Percentiles rank a stretch among this genome's conserved stretches.
Evolutionary conservation across 2,797 vertebrate species (phyloP).

Genomic region (Premnoplex brunnescens): DNA sequence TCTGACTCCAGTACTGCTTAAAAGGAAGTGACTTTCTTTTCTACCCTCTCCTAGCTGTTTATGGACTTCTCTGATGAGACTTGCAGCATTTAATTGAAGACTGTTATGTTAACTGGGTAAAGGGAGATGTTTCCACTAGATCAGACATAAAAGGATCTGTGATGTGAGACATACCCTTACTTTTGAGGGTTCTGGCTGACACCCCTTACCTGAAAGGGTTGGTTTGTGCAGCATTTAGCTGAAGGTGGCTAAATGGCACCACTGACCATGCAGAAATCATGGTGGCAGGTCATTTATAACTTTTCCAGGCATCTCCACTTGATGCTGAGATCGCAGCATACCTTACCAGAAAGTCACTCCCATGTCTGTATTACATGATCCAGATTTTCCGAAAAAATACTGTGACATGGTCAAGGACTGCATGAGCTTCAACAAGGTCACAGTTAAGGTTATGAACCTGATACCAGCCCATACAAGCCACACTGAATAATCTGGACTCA

Average conservation of each 20-base stretch:
- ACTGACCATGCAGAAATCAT: neutral
- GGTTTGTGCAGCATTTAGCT: rapidly evolving
- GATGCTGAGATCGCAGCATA: neutral
- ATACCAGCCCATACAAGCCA: neutral
- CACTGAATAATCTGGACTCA: neutral
- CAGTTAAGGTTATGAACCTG: neutral
- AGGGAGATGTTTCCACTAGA: neutral
- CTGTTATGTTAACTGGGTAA: neutral
- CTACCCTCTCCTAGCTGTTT: neutral
- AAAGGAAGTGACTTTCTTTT: neutral
- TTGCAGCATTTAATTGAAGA: neutral
- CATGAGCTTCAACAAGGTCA: neutral
- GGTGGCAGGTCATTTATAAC: neutral
- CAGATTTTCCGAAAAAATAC: neutral
- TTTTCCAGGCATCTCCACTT: neutral
- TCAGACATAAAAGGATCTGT: neutral
- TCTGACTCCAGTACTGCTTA: neutral
- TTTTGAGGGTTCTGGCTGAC: neutral
- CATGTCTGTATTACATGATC: neutral
- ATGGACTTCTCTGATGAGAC: neutral
- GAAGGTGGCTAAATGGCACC: neutral
- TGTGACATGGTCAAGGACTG: neutral
- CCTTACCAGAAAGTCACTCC: neutral
- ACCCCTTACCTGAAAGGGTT: neutral
- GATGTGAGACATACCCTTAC: neutral